phyloP scores from a whole-genome alignment of 2,797 vertebrate genomes.

The Agapornis canus region DNA sequence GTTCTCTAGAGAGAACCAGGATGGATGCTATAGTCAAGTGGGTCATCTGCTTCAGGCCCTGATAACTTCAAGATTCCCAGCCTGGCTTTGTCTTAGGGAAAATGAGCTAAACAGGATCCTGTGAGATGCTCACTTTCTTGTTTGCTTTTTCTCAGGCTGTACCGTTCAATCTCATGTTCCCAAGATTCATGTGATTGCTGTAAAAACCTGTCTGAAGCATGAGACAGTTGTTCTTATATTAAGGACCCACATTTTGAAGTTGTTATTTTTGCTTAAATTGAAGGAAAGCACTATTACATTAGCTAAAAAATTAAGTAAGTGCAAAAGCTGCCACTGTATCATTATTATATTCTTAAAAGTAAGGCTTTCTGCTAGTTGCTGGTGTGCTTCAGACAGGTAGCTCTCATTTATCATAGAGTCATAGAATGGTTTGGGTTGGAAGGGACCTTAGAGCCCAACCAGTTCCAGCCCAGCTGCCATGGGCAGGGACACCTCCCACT shows the following conservation, averaged over 20 bases:
- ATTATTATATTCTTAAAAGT: neutral
- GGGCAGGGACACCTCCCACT: neutral
- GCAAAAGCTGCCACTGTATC: neutral
- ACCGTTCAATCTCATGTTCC: neutral
- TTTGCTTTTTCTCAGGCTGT: neutral
- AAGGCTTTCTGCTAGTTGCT: neutral
- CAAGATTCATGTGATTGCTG: neutral
- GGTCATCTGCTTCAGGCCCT: neutral
- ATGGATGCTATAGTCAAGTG: neutral
- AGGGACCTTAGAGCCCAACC: neutral
- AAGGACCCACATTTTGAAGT: neutral
- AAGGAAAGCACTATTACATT: neutral
- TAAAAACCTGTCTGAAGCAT: neutral
- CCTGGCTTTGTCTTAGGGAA: neutral
- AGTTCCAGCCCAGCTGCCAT: neutral
- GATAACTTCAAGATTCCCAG: neutral
- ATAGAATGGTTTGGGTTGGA: neutral
- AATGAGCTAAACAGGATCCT: neutral
- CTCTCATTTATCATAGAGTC: neutral
- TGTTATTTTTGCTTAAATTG: neutral
- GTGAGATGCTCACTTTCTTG: neutral
- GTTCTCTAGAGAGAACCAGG: neutral
- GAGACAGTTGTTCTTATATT: neutral
- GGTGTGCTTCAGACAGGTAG: neutral
- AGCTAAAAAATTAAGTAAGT: neutral